phyloP scores from a whole-genome alignment of 1,140 invertebrate species.

The Globodera rostochiensis region DNA sequence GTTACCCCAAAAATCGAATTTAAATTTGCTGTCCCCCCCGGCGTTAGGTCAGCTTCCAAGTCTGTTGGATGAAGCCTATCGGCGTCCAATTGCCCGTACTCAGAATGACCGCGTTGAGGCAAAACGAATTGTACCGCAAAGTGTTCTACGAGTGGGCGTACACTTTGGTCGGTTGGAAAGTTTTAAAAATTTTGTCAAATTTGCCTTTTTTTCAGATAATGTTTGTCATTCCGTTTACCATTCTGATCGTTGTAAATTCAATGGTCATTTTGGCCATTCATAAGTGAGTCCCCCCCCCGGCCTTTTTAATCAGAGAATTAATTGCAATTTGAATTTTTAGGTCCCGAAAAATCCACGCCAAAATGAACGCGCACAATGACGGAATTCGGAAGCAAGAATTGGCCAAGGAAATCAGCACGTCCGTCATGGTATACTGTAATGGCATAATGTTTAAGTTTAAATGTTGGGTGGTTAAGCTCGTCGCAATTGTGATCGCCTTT shows the following conservation, averaged over 20 bases:
- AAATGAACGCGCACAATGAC: constrained; percentile 56
- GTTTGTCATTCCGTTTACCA: constrained; percentile 50
- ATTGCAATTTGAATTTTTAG: constrained; percentile 25
- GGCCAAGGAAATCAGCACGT: constrained; percentile 59
- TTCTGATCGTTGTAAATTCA: constrained; percentile 51
- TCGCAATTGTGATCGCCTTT: constrained; percentile 60
- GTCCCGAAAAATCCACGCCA: constrained; percentile 55
- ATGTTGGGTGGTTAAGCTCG: constrained; percentile 28
- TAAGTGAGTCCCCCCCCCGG: constrained; percentile 29
- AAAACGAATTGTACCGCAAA: constrained; percentile 46
- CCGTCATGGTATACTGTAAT: constrained; percentile 47
- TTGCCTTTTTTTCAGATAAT: constrained; percentile 39
- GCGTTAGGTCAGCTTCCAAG: constrained; percentile 31
- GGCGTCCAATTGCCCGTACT: constrained; percentile 50
- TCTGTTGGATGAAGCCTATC: constrained; percentile 56
- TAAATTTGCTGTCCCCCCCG: neutral
- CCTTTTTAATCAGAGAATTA: constrained; percentile 1
- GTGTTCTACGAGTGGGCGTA: constrained; percentile 59
- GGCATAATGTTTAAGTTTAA: neutral
- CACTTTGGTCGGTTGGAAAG: constrained; percentile 31
- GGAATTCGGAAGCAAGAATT: constrained; percentile 55
- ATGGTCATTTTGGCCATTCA: constrained; percentile 51
- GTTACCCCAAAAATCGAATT: constrained; percentile 37
- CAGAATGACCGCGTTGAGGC: constrained; percentile 38
- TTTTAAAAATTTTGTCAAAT: constrained; percentile 10